A percentile compares a stretch with the other conserved stretches of the same genome.
These are phyloP conservation scores for Drosophila insularis DNA, from an alignment of 1,140 invertebrate species.

Conservation along the genomic window DNA sequence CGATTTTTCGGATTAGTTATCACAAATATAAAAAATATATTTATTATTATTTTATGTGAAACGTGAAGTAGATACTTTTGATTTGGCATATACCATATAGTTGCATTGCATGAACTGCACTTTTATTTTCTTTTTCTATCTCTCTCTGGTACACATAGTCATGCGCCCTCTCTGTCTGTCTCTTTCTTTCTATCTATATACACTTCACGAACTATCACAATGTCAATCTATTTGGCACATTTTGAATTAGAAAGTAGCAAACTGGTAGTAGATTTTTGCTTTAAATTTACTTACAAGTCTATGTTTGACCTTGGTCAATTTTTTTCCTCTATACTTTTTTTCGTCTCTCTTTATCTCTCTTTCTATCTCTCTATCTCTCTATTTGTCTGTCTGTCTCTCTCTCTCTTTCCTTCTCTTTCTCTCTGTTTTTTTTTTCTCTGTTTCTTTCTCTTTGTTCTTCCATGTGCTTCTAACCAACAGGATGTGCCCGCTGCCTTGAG, in stretches of 20 bases:
- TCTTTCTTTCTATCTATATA: no score
- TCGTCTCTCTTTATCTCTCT: background rate
- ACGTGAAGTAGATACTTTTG: background rate
- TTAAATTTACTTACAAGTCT: slow-evolving; percentile 3
- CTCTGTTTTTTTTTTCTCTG: slow-evolving; percentile 15
- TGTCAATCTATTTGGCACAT: slow-evolving; percentile 2
- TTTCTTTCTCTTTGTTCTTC: slow-evolving; percentile 46
- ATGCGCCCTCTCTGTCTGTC: background rate
- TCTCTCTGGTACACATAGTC: slow-evolving; percentile 19
- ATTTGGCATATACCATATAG: background rate
- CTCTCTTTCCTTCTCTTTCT: slow-evolving; percentile 49
- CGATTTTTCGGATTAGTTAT: background rate
- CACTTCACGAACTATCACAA: background rate
- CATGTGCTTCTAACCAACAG: slow-evolving; percentile 74
- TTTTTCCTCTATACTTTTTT: background rate
- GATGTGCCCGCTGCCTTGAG: slow-evolving; percentile 68
- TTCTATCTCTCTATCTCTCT: slow-evolving; percentile 30
- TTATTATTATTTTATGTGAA: background rate
- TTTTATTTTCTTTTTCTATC: slow-evolving; percentile 20
- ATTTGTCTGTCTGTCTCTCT: slow-evolving; percentile 40
- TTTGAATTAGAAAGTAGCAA: background rate
- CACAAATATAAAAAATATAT: no score
- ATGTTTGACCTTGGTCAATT: slow-evolving; percentile 11
- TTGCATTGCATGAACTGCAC: background rate
- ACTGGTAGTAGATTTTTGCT: background rate